Base-by-base conservation (phyloP, 2,888 invertebrate species). In the Petrolisthes manimaculis region DNA sequence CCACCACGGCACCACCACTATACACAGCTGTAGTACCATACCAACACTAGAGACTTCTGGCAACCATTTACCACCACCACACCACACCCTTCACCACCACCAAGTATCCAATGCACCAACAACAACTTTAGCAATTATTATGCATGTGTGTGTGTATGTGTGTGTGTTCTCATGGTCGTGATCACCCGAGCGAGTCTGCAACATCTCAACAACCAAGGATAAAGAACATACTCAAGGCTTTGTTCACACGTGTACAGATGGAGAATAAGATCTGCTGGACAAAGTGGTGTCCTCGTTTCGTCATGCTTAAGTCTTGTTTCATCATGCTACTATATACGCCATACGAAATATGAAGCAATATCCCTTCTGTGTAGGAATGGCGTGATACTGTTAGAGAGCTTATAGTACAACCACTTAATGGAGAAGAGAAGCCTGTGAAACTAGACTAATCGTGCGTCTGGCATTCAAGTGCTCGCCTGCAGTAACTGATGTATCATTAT, bases 371-470 rank as follows among this genome's bases (percentile, higher is more conserved):
- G 37, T 37, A 37, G 37, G 37, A 37, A 37, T 37, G 0, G 37
- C 37, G 37, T 37, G 37, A 3, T 21, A 18, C 18, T 1, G 4
- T n/a, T n/a, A 71, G 24, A 71, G n/a, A 21, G 71, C 24, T 24
- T 24, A 71, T 21, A 18, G 24, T 8, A 9, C 5, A 71, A 4
- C 21, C 8, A 71, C 8, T n/a, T 71, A 3, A 18, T 18, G 6
- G 3, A 8, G 4, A 21, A 56, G 21, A 14, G 9, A 9, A 21
- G 51, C 9, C 37, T 37, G 37, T 37, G 37, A 37, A 37, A 37
- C 82, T 75, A 75, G 86, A 81, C 82, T 82, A 77, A 86, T 82
- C 82, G 82, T 86, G 53, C 86, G 86, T 81, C 69, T 86, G 86
- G 86, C 86, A 86, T 55, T 18, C 71, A 78, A 24, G 14, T 56